Conservation (phyloP, 2,888 invertebrate species). For the Andrena haemorrhoa region DNA sequence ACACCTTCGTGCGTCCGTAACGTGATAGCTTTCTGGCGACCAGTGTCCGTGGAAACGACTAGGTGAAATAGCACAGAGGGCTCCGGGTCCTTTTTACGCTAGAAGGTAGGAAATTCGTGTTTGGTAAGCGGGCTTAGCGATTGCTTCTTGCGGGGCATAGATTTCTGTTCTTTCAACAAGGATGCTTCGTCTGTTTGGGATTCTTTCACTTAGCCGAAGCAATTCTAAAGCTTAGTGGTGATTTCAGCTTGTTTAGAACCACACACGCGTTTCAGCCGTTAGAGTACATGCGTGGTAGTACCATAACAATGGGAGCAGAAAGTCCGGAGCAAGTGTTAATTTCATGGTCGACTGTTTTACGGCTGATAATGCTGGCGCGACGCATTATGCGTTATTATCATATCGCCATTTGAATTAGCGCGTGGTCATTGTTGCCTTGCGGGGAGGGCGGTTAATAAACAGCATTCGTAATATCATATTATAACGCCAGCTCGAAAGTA, state of each 20-base stretch:
- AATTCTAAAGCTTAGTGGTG: no score
- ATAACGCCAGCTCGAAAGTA: slow-evolving; percentile 23
- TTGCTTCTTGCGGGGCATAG: no score
- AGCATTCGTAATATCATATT: slow-evolving; percentile 15
- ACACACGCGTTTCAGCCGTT: no score
- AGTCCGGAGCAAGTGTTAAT: slow-evolving; percentile 31
- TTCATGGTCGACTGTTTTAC: slow-evolving; percentile 5
- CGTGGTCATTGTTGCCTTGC: slow-evolving; percentile 19
- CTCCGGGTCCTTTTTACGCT: background rate
- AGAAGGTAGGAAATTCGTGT: no score
- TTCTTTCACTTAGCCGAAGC: no score
- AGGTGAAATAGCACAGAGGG: background rate
- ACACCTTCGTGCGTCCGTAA: slow-evolving; percentile 36
- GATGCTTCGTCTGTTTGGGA: no score
- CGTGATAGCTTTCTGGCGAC: slow-evolving; percentile 51
- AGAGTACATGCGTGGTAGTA: no score
- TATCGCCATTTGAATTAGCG: slow-evolving; percentile 26
- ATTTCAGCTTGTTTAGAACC: no score
- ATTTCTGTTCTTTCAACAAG: no score
- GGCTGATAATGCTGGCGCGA: slow-evolving; percentile 6
- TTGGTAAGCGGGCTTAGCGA: no score
- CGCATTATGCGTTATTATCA: slow-evolving; percentile 14
- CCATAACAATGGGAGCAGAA: background rate
- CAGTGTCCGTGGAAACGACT: no score
- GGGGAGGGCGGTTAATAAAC: slow-evolving; percentile 19